Evolutionary conservation across 2,797 vertebrate genomes (phyloP), one percentile per base, ranked within the genome.

Genomic region (Pseudochaenichthys georgianus): DNA sequence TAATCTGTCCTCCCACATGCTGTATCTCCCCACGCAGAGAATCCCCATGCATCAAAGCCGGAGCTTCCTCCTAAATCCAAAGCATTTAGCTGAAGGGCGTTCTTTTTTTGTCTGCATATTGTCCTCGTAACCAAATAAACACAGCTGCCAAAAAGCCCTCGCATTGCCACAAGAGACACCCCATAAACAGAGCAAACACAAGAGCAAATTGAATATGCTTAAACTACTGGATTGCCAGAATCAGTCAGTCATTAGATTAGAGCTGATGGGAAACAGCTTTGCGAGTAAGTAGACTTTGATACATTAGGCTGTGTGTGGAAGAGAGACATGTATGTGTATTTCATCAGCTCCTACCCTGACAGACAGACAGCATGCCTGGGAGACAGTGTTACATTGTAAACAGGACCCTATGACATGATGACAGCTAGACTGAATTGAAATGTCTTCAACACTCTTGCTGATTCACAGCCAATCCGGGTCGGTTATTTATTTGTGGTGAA

Each of bases 101-200:
- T 85, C 64, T 84, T 77, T 77, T 73, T 85, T 62, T 82, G 69
- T 81, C 81, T 74, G 77, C 82, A 75, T 74, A 88, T 90, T 93
- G 91, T 93, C 82, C 81, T 88, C 73, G 78, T 74, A 81, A 88
- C 73, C 83, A 88, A 89, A 93, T 88, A 92, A 93, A 92, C 88
- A 90, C 91, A 93, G 92, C 92, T 92, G 93, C 89, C 88, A 87
- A 81, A 38, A 47, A 69, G 78, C 74, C 65, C 74, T 87, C 58
- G 70, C 68, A 74, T 23, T 28, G 69, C 76, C 52, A 16, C 55
- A 55, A 63, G 70, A 86, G 15, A 81, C 46, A 72, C 72, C 72
- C 81, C 81, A 60, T 59, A 68, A 54, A 60, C 4, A 61, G 70
- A 61, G 72, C 70, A 77, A 88, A 83, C 62, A 67, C 9, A 54